These are phyloP conservation scores for Cynocephalus volans DNA, from an alignment of 2,113 vertebrate species.

Conservation along the genomic window DNA sequence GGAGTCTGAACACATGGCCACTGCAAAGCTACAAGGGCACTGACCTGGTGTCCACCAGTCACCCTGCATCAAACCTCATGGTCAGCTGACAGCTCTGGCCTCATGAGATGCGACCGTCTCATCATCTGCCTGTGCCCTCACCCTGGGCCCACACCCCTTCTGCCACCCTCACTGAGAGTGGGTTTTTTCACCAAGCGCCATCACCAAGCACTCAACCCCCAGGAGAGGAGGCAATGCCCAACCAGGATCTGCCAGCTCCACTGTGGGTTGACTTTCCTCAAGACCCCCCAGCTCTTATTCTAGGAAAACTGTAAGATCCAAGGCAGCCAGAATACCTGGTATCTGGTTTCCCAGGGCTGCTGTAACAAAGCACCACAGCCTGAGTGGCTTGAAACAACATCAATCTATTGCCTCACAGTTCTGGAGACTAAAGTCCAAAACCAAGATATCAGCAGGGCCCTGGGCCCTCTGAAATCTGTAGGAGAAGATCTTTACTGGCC, in stretches of 20 bases:
- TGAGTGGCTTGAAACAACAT: neutral
- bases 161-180: neutral
- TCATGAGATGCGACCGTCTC: fast-evolving
- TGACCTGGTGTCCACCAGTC: neutral
- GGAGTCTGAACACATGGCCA: neutral
- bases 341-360: neutral
- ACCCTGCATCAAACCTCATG: fast-evolving
- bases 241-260: neutral
- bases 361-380: neutral
- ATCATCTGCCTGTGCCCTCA: neutral
- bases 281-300: neutral
- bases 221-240: neutral
- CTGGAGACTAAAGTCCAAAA: neutral
- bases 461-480: neutral
- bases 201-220: no score
- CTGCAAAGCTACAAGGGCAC: neutral
- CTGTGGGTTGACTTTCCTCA: neutral
- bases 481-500: neutral
- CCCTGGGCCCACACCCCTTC: no score
- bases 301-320: neutral
- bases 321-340: neutral
- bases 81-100: no score
- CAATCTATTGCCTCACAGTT: neutral
- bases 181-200: neutral
- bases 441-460: neutral